These are phyloP conservation scores for Cataglyphis cursor DNA, from an alignment of 2,888 invertebrate genomes.

Conservation along the genomic window DNA sequence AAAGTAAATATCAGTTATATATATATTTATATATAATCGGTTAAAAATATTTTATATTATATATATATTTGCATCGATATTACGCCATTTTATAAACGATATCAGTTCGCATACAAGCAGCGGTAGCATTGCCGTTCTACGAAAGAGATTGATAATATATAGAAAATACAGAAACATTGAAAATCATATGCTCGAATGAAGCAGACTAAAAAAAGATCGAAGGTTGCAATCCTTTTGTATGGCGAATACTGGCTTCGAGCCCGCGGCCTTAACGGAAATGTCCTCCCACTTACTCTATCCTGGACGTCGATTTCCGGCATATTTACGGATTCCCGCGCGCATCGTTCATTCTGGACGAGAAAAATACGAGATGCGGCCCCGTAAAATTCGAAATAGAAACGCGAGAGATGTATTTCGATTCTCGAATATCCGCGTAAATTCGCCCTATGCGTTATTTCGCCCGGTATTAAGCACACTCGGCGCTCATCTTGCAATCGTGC, in stretches of 20 bases:
- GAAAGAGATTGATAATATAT: slow-evolving; percentile 68
- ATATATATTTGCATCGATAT: neutral
- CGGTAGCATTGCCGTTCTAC: slow-evolving; percentile 63
- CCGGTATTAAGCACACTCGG: slow-evolving; percentile 16
- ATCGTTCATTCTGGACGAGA: neutral
- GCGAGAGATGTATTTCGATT: slow-evolving; percentile 7
- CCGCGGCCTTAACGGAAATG: slow-evolving; percentile 69
- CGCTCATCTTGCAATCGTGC: slow-evolving; percentile 4
- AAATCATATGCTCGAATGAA: slow-evolving; percentile 52
- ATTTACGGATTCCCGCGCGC: slow-evolving; percentile 13
- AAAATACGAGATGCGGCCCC: slow-evolving; percentile 3
- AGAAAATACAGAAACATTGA: slow-evolving; percentile 58
- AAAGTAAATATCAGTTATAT: slow-evolving; percentile 29
- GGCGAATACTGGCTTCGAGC: slow-evolving; percentile 74
- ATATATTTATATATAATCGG: neutral
- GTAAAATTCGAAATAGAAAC: neutral
- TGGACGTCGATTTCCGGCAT: slow-evolving; percentile 59
- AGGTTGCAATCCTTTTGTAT: slow-evolving; percentile 71
- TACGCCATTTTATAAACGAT: neutral
- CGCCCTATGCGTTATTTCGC: neutral
- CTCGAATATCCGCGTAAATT: neutral
- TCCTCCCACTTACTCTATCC: slow-evolving; percentile 60
- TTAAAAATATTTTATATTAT: neutral
- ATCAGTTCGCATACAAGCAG: neutral
- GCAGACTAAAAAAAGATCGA: slow-evolving; percentile 77